A percentile compares a stretch with the other conserved stretches of the same genome.
phyloP scores from a whole-genome alignment of 1,140 invertebrate species.

The Popillia japonica region DNA sequence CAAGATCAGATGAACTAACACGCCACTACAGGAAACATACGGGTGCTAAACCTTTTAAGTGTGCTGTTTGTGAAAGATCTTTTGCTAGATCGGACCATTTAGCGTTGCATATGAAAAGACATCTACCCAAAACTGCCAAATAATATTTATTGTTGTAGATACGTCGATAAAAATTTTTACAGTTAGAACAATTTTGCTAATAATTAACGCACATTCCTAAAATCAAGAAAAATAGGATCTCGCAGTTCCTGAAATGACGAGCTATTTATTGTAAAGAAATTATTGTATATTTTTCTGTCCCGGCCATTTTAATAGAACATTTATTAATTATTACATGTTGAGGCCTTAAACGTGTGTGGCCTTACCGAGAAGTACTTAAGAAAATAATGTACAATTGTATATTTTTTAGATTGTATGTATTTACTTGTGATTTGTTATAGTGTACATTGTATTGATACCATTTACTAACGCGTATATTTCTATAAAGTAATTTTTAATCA shows the following conservation, averaged over 20 bases:
- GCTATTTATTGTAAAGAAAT: conserved; percentile 38
- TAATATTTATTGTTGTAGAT: conserved; percentile 43
- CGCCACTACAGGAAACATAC: conserved; percentile 97
- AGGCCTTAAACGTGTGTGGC: conserved; percentile 33
- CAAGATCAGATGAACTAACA: conserved; percentile 95
- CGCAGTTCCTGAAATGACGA: background rate
- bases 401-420: conserved; percentile 40
- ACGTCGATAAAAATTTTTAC: background rate
- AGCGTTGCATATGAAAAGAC: conserved; percentile 95
- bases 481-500: conserved; percentile 41
- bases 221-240: background rate
- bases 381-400: conserved; percentile 44
- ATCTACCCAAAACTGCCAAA: conserved; percentile 78
- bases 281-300: background rate
- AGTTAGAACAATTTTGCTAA: conserved; percentile 12
- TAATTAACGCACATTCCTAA: conserved; percentile 34
- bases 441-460: conserved; percentile 27
- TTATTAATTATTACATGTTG: background rate
- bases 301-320: conserved; percentile 5
- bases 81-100: conserved; percentile 97
- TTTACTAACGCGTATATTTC: conserved; percentile 40
- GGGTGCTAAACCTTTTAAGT: conserved; percentile 97
- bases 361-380: conserved; percentile 31
- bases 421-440: conserved; percentile 46
- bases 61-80: conserved; percentile 90